Conservation (phyloP, 1,140 invertebrate species). For the Drosophila nigrodunni region DNA sequence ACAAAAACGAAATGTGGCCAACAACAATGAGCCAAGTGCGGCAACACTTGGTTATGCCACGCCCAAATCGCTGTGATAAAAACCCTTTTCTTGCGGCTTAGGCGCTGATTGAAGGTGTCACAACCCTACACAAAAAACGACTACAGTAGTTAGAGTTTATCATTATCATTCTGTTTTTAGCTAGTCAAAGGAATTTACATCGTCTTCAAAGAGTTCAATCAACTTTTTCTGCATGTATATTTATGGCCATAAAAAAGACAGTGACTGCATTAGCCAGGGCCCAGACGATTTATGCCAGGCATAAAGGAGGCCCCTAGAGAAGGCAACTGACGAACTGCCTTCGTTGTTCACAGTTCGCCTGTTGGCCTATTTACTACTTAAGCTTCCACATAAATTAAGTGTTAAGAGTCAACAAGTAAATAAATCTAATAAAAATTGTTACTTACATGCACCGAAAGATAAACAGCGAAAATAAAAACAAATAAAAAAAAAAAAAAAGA, state of each 20-base stretch:
- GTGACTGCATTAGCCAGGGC: slow-evolving; percentile 32
- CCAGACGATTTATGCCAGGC: slow-evolving; percentile 73
- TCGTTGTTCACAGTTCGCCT: slow-evolving; percentile 19
- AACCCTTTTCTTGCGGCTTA: slow-evolving; percentile 4
- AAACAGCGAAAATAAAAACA: background rate
- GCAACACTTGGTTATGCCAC: slow-evolving; percentile 51
- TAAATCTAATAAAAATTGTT: slow-evolving; percentile 67
- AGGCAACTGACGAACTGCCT: slow-evolving; percentile 55
- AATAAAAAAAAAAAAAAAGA: background rate
- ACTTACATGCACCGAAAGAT: slow-evolving; percentile 39
- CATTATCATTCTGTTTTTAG: slow-evolving; percentile 34
- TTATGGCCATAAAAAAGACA: slow-evolving; percentile 56
- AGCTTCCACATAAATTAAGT: slow-evolving; percentile 64
- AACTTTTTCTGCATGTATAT: slow-evolving; percentile 55
- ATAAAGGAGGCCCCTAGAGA: slow-evolving; percentile 47
- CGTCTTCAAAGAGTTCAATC: background rate
- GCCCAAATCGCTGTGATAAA: slow-evolving; percentile 71
- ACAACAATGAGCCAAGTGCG: slow-evolving; percentile 34
- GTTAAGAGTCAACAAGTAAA: slow-evolving; percentile 62
- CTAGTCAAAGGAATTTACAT: slow-evolving; percentile 51
- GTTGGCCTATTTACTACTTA: slow-evolving; percentile 9
- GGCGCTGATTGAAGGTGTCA: slow-evolving; percentile 19
- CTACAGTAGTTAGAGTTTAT: slow-evolving; percentile 9
- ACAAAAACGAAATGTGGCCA: slow-evolving; percentile 50
- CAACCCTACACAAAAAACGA: background rate